These are phyloP conservation scores for Hydropsyche tenuis DNA, from an alignment of 1,140 invertebrate genomes.

Conservation along the genomic window DNA sequence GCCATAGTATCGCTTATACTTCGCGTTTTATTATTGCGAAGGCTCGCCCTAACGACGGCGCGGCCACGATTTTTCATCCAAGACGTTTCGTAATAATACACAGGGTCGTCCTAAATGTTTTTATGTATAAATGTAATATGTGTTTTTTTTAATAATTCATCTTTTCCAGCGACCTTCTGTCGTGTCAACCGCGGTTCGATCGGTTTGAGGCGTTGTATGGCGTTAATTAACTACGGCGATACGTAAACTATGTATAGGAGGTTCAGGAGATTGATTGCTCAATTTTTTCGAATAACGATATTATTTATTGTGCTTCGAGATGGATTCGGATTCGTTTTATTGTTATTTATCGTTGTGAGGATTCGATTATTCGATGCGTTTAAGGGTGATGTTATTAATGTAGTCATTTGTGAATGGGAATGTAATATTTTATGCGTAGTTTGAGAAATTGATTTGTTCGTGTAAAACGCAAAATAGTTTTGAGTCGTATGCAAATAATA, in stretches of 20 bases:
- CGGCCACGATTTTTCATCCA: slow-evolving; percentile 46
- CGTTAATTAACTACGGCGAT: slow-evolving; percentile 26
- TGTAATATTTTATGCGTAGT: too few species aligned
- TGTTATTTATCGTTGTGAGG: too few species aligned
- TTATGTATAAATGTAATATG: neutral
- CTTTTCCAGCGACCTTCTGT: slow-evolving; percentile 20
- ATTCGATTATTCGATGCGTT: too few species aligned
- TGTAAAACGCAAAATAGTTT: too few species aligned
- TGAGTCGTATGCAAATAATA: too few species aligned
- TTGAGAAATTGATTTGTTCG: too few species aligned
- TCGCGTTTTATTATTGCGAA: neutral
- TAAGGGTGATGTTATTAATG: too few species aligned
- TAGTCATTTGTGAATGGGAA: too few species aligned
- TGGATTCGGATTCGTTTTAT: neutral
- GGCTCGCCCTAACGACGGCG: slow-evolving; percentile 31
- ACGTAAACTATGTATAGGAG: neutral
- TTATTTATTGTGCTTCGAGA: neutral
- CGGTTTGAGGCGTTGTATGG: slow-evolving; percentile 10
- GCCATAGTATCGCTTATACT: neutral
- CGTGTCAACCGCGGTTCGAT: slow-evolving; percentile 20
- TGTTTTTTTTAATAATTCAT: neutral
- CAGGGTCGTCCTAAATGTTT: slow-evolving; percentile 23
- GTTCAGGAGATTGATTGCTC: neutral
- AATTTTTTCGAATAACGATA: neutral
- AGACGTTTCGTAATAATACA: slow-evolving; percentile 43